Conservation (phyloP, 2,113 vertebrate species). For the Hymenochirus boettgeri region DNA sequence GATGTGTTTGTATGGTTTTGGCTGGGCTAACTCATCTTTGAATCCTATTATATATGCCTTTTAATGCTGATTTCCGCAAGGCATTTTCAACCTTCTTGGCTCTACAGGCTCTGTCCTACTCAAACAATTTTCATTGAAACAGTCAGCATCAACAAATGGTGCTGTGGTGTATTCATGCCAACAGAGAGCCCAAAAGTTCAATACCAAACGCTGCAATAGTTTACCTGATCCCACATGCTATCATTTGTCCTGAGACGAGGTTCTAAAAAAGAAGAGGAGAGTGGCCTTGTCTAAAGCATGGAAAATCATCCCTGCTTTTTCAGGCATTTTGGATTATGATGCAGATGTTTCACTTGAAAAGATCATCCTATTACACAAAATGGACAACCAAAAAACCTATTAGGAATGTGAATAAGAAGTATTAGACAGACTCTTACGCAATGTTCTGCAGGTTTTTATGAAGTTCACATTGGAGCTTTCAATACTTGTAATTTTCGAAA, state of each 20-base stretch:
- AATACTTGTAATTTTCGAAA: background rate
- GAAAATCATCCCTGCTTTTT: conserved; percentile 80
- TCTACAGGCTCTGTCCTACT: conserved; percentile 84
- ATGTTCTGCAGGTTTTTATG: background rate
- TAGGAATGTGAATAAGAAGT: background rate
- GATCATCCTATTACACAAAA: conserved; percentile 84
- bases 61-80: conserved; percentile 95
- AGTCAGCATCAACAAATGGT: conserved; percentile 89
- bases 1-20: conserved; percentile 97
- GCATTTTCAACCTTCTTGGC: conserved; percentile 92
- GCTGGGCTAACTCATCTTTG: conserved; percentile 96
- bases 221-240: conserved; percentile 86
- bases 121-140: conserved; percentile 80
- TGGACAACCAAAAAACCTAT: conserved; percentile 79
- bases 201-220: conserved; percentile 84
- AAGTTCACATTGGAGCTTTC: background rate
- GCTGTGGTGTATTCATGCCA: conserved; percentile 70
- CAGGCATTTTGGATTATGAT: conserved; percentile 72
- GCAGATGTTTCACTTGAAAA: conserved; percentile 76
- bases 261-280: conserved; percentile 64
- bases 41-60: conserved; percentile 98
- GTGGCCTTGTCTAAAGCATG: conserved; percentile 65
- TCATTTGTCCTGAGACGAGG: conserved; percentile 67
- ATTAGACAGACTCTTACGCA: background rate
- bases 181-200: conserved; percentile 80